Conservation (phyloP, 1,140 invertebrate genomes). For the Ostrea denselamellosa region DNA sequence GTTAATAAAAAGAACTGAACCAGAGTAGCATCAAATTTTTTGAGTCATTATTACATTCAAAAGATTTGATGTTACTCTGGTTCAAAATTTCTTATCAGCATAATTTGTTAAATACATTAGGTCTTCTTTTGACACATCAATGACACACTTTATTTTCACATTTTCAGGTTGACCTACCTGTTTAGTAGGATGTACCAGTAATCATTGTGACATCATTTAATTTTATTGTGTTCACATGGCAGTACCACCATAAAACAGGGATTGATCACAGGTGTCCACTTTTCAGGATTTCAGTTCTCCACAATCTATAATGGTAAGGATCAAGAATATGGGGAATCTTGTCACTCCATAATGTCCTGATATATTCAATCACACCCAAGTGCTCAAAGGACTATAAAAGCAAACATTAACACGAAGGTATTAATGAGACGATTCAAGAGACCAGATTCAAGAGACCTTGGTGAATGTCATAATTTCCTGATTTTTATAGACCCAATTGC, state of each 20-base stretch:
- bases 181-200: background rate
- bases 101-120: background rate
- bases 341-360: background rate
- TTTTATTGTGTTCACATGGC: background rate
- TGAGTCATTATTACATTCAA: too few relatives aligned
- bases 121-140: background rate
- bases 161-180: conserved; percentile 21
- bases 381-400: conserved; percentile 2
- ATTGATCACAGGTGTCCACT: conserved; percentile 7
- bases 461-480: background rate
- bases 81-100: too few relatives aligned
- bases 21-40: too few relatives aligned
- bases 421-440: background rate
- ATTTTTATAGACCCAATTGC: conserved; percentile 16
- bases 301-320: background rate
- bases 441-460: background rate
- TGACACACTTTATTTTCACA: background rate
- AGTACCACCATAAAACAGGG: background rate
- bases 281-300: background rate
- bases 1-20: too few relatives aligned
- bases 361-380: conserved; percentile 10
- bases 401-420: conserved; percentile 24
- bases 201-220: conserved; percentile 20
- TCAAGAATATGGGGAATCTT: background rate
- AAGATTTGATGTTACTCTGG: too few relatives aligned